Conservation (phyloP, 2,888 invertebrate genomes). For the Sphaerophoria taeniata region DNA sequence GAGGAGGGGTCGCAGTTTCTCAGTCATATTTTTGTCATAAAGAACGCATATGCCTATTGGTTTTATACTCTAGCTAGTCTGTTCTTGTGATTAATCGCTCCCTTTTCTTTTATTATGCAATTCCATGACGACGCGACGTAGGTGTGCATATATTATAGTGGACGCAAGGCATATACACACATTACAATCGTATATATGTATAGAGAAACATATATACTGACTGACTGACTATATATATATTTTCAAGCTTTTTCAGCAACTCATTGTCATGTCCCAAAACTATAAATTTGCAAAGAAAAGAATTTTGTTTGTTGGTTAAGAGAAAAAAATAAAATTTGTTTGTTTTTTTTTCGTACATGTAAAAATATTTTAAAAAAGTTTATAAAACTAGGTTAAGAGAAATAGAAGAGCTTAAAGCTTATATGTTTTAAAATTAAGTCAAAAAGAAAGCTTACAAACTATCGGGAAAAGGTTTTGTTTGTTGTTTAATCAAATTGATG, state of each 20-base stretch:
- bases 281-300: slow-evolving; percentile 75
- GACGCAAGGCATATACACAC: slow-evolving; percentile 53
- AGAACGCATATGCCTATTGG: slow-evolving; percentile 64
- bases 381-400: not conserved
- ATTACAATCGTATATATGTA: slow-evolving; percentile 17
- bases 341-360: slow-evolving; percentile 26
- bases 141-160: slow-evolving; percentile 18
- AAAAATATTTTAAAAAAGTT: slow-evolving; percentile 24
- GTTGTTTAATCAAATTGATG: slow-evolving; percentile 12
- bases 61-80: slow-evolving; percentile 28
- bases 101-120: slow-evolving; percentile 18
- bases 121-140: slow-evolving; percentile 22
- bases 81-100: slow-evolving; percentile 41
- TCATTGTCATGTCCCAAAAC: slow-evolving; percentile 65
- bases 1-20: slow-evolving; percentile 20
- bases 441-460: slow-evolving; percentile 48
- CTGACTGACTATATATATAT: slow-evolving; percentile 50
- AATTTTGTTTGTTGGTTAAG: slow-evolving; percentile 72
- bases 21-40: slow-evolving; percentile 55
- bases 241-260: slow-evolving; percentile 66
- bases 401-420: not conserved
- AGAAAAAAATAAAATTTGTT: slow-evolving; percentile 49
- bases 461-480: slow-evolving; percentile 31
- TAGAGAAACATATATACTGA: slow-evolving; percentile 23
- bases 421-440: not conserved